A percentile compares a stretch with the other conserved stretches of the same genome.
These are phyloP conservation scores for Aphelocoma coerulescens DNA, from an alignment of 2,113 vertebrate genomes.

Conservation along the genomic window DNA sequence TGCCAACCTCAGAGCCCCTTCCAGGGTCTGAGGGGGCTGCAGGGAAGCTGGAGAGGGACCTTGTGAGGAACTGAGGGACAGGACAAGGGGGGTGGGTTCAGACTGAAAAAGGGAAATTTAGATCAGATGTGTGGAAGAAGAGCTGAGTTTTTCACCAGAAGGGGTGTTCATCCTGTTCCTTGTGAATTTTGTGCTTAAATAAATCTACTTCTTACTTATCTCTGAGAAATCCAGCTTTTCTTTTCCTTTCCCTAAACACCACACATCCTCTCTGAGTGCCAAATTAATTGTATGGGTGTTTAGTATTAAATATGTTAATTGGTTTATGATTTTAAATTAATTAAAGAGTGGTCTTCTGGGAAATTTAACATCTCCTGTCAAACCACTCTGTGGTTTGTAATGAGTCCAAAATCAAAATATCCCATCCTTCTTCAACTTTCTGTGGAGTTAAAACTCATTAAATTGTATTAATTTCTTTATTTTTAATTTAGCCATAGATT, in stretches of 20 bases:
- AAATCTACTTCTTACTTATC: neutral
- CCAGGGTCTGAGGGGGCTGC: neutral
- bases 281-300: neutral
- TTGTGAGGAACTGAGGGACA: neutral
- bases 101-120: neutral
- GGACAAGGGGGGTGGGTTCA: neutral
- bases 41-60: neutral
- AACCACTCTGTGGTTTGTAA: neutral
- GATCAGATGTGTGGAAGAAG: neutral
- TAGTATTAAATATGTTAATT: slow-evolving; percentile 28
- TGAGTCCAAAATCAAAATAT: neutral
- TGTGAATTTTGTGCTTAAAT: neutral
- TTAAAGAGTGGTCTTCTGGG: slow-evolving; percentile 13
- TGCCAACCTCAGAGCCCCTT: neutral
- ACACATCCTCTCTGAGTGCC: neutral
- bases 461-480: neutral
- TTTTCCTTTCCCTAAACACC: neutral
- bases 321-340: slow-evolving; percentile 37
- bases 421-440: neutral
- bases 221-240: neutral
- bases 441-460: neutral
- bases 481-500: neutral
- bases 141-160: neutral
- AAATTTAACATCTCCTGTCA: slow-evolving; percentile 4
- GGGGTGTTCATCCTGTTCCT: neutral